These are phyloP conservation scores for Drosophila conformis DNA, from an alignment of 2,888 invertebrate species.

Conservation along the genomic window DNA sequence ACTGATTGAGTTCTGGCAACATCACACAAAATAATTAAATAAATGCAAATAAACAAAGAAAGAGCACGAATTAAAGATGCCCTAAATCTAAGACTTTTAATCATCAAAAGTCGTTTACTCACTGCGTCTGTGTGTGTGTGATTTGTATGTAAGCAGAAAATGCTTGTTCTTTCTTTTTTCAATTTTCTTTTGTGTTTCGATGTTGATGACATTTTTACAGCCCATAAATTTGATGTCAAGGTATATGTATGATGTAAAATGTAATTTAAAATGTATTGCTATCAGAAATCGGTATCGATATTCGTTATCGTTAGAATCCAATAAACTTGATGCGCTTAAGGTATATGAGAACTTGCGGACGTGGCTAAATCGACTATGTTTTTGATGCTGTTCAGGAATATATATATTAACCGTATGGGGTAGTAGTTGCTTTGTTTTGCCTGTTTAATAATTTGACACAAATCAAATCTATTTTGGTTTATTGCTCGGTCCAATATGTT, in stretches of 20 bases:
- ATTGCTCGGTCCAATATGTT: too few relatives aligned
- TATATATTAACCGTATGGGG: too few relatives aligned
- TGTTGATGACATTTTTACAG: not conserved
- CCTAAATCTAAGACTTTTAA: not conserved
- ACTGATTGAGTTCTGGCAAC: not conserved
- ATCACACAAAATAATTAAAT: constrained; percentile 1
- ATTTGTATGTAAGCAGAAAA: not conserved
- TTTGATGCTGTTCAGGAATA: too few relatives aligned
- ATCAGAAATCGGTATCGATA: not conserved
- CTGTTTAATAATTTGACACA: too few relatives aligned
- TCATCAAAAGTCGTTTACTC: not conserved
- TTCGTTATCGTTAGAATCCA: not conserved
- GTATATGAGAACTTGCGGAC: not conserved
- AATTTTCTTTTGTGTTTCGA: not conserved
- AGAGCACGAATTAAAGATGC: constrained; percentile 1
- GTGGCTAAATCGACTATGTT: too few relatives aligned
- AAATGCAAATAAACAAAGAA: not conserved
- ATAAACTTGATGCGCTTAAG: not conserved
- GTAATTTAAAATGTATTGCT: not conserved
- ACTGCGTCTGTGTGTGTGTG: not conserved
- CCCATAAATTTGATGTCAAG: not conserved
- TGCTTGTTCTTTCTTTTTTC: not conserved
- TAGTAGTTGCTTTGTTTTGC: too few relatives aligned
- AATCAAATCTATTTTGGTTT: too few relatives aligned
- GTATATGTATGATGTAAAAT: not conserved